Conservation (phyloP, 2,888 invertebrate genomes). For the Rhimphoctona megacephalus region DNA sequence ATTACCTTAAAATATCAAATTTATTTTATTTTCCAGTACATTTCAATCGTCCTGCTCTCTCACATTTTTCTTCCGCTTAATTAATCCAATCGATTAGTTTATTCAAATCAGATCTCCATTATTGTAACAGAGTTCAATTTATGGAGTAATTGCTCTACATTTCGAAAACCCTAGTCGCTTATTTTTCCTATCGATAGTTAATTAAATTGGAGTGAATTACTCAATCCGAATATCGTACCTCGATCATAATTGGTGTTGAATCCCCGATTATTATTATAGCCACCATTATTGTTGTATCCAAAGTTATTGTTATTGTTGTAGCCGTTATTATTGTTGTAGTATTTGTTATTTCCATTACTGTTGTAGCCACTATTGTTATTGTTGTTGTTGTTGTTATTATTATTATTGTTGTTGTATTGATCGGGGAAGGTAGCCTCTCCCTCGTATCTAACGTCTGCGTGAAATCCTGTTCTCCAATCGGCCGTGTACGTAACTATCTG, state of each 20-base stretch:
- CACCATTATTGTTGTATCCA: slow-evolving; percentile 68
- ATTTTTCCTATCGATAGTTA: background rate
- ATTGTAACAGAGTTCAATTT: background rate
- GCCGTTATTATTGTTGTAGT: slow-evolving; percentile 69
- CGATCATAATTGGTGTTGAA: slow-evolving; percentile 64
- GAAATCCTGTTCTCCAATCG: slow-evolving; percentile 92
- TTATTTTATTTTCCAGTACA: background rate
- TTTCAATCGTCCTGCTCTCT: background rate
- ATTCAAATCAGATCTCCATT: background rate
- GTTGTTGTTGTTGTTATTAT: slow-evolving; percentile 77
- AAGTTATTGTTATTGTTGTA: slow-evolving; percentile 72
- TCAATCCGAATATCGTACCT: slow-evolving; percentile 33
- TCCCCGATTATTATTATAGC: slow-evolving; percentile 66
- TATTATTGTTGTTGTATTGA: slow-evolving; percentile 84
- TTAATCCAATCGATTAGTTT: background rate
- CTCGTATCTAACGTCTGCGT: slow-evolving; percentile 91
- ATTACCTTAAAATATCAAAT: slow-evolving; percentile 72
- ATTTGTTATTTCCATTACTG: slow-evolving; percentile 52
- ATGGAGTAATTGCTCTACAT: background rate
- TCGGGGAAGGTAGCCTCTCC: slow-evolving; percentile 90
- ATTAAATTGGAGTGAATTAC: background rate
- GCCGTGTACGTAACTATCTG: slow-evolving; percentile 92
- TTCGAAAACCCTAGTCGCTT: background rate
- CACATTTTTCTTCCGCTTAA: slow-evolving; percentile 1
- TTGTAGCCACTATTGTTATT: slow-evolving; percentile 66